phyloP scores from a whole-genome alignment of 2,797 vertebrate genomes.

The Peromyscus attwateri region DNA sequence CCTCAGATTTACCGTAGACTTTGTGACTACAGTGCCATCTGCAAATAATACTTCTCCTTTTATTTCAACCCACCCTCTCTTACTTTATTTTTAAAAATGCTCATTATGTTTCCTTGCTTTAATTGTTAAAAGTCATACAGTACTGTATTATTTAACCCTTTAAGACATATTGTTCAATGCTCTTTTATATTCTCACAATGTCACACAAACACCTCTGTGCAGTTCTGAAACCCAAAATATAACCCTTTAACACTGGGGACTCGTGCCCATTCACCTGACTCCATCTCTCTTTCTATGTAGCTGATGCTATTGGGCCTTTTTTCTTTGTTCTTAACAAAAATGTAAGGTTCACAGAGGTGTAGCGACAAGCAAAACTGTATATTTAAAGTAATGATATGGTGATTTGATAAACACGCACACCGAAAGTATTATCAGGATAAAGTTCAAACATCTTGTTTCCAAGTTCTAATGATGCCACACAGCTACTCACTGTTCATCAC shows the following conservation, averaged over 20 bases:
- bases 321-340: neutral
- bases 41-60: neutral
- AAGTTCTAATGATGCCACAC: neutral
- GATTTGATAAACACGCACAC: neutral
- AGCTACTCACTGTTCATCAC: neutral
- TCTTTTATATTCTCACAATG: neutral
- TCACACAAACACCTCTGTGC: neutral
- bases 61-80: neutral
- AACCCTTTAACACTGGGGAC: neutral
- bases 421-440: neutral
- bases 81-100: neutral
- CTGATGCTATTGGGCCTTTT: neutral
- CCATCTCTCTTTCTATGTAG: neutral
- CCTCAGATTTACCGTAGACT: neutral
- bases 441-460: neutral
- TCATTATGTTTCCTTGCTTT: neutral
- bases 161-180: neutral
- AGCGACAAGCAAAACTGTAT: neutral
- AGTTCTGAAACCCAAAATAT: neutral
- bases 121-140: neutral
- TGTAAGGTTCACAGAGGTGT: neutral
- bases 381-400: neutral
- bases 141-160: neutral
- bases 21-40: neutral
- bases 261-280: neutral